Evolutionary conservation across 2,797 vertebrate species (phyloP), one percentile per base, ranked within the genome.

Genomic region (Catostomus latipinnis): DNA sequence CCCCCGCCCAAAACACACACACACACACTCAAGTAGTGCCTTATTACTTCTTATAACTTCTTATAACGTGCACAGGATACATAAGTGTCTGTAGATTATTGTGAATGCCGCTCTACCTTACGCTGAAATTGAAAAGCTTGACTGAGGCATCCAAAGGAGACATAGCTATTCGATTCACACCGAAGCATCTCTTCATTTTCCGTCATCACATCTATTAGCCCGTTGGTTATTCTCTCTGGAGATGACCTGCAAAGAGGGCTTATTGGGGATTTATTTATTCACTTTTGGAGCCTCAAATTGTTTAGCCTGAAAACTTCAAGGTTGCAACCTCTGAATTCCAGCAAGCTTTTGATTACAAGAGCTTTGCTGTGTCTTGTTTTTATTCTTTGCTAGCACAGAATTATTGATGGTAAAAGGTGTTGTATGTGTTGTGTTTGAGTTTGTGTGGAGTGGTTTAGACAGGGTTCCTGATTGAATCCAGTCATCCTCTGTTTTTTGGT

Each of bases 381-480:
- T 63, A 46, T 71, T 9, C 45, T 12, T 83, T 60, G 1, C 61
- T 53, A 71, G 60, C 22, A 58, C 14, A 16, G 16, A 76, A 79
- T 77, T 77, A 52, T 78, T 74, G 76, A 76, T 67, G 70, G 60
- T 9, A 13, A 75, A 74, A 81, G 60, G 61, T 79, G 69, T 62
- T 75, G 9, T 61, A 13, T 74, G 65, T 18, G 16, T 82, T 3
- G 34, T 34, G 34, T 34, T 34, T 34, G 57, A 52, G 49, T 86
- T 22, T 22, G 22, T 1, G 22, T 83, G 82, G 81, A 86, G 78
- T 74, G 85, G 80, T 85, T 87, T 80, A 86, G 84, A 84, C 87
- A 88, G 85, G 11, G 34, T 74, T 81, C 78, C 61, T 87, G 89
- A 93, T 88, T 90, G 81, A 88, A 87, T 87, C 84, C 85, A 90